Percentiles rank a stretch among this genome's conserved stretches.
Conservation (phyloP, 2,888 invertebrate species). For the Malthinus seriepunctatus region DNA sequence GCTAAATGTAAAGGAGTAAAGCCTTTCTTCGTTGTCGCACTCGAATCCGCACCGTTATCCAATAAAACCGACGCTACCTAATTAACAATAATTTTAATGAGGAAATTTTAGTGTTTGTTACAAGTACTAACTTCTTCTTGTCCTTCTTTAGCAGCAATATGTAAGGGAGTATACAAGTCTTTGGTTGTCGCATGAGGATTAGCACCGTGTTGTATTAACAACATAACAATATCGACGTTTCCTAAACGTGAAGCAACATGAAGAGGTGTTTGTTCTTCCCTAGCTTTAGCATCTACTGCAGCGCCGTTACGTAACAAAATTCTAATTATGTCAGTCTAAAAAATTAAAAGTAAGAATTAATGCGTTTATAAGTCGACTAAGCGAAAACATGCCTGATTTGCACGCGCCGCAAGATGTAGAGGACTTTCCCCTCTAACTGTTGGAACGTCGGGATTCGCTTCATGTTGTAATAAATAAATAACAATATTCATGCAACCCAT, state of each 20-base stretch:
- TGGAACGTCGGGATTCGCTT: constrained; percentile 90
- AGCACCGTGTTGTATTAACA: constrained; percentile 93
- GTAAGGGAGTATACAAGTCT: constrained; percentile 93
- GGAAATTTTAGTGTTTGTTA: not conserved
- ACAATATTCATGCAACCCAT: constrained; percentile 99
- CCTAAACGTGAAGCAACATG: constrained; percentile 96
- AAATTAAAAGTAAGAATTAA: constrained; percentile 6
- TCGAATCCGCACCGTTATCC: constrained; percentile 87
- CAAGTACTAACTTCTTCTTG: constrained; percentile 70
- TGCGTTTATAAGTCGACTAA: not conserved
- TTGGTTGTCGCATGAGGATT: constrained; percentile 87
- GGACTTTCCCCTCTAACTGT: constrained; percentile 98
- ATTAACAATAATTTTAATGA: constrained; percentile 15
- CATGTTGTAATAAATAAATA: constrained; percentile 90
- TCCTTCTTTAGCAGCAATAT: constrained; percentile 97
- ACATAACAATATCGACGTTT: constrained; percentile 93
- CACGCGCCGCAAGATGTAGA: constrained; percentile 92
- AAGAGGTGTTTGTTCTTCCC: constrained; percentile 94
- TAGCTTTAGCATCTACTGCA: constrained; percentile 66
- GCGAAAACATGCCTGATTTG: constrained; percentile 73
- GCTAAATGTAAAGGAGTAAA: constrained; percentile 97
- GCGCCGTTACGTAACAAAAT: constrained; percentile 94
- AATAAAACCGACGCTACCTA: constrained; percentile 85
- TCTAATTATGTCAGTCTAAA: constrained; percentile 86
- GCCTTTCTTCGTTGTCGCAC: constrained; percentile 93